phyloP scores from a whole-genome alignment of 2,113 vertebrate species.

The Oncorhynchus gorbuscha region DNA sequence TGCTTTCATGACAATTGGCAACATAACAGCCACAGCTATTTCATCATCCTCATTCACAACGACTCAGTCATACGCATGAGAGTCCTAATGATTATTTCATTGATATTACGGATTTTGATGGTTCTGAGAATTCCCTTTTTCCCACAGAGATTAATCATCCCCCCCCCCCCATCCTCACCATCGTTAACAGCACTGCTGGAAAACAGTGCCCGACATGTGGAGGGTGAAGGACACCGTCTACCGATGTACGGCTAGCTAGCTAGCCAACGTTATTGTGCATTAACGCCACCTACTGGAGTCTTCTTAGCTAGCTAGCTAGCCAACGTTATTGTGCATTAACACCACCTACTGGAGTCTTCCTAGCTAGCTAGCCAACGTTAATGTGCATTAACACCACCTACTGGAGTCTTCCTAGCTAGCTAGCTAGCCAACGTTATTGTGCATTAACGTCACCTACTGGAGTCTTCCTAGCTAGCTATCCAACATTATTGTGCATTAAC shows the following conservation, averaged over 20 bases:
- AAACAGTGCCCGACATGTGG: no score
- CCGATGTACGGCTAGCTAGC: no score
- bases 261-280: constrained; percentile 25
- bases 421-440: constrained; percentile 12
- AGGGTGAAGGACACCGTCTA: no score
- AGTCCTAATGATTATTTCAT: constrained; percentile 17
- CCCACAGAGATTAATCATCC: no score
- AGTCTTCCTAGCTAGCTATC: no score
- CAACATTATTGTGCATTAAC: constrained; percentile 28
- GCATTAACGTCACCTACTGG: constrained; percentile 8
- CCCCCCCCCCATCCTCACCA: neutral
- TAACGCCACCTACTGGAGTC: neutral
- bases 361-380: no score
- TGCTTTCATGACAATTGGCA: neutral
- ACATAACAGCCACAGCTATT: constrained; percentile 16
- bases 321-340: constrained; percentile 29
- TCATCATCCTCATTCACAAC: constrained; percentile 26
- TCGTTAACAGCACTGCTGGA: no score
- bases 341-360: neutral
- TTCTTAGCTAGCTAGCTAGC: no score
- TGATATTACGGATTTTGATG: constrained; percentile 8
- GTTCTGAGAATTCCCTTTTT: no score
- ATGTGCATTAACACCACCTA: constrained; percentile 17
- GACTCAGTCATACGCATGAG: constrained; percentile 9
- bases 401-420: no score